These are phyloP conservation scores for Melanostoma scalare DNA, from an alignment of 2,888 invertebrate genomes.

Conservation along the genomic window DNA sequence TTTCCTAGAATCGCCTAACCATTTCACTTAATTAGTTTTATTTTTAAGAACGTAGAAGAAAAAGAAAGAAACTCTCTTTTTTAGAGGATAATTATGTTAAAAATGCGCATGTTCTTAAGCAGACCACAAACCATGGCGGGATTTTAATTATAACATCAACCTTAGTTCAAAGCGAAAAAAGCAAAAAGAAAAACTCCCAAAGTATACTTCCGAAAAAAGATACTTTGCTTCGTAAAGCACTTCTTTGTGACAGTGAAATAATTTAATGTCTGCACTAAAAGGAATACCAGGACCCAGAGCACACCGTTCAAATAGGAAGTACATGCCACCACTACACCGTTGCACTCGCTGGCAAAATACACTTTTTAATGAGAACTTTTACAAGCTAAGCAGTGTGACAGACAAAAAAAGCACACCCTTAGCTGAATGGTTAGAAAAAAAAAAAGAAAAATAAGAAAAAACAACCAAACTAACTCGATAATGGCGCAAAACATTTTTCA, in stretches of 20 bases:
- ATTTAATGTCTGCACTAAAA: constrained; percentile 66
- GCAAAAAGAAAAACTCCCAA: constrained; percentile 4
- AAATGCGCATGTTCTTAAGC: constrained; percentile 37
- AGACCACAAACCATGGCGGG: constrained; percentile 43
- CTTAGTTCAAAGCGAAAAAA: constrained; percentile 21
- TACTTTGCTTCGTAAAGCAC: constrained; percentile 57
- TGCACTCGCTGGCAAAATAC: constrained; percentile 38
- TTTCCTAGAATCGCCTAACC: background rate
- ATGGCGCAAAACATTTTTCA: constrained; percentile 63
- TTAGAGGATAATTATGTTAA: constrained; percentile 57
- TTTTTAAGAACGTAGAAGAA: background rate
- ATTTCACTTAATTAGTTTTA: constrained; percentile 2
- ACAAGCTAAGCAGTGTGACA: constrained; percentile 54
- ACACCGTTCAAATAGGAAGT: constrained; percentile 48
- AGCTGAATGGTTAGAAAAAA: background rate
- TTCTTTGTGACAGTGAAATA: constrained; percentile 66
- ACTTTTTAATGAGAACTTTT: constrained; percentile 67
- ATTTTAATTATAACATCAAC: constrained; percentile 71
- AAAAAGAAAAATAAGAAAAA: constrained; percentile 16
- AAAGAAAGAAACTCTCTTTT: background rate
- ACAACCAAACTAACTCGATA: constrained; percentile 20
- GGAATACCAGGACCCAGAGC: constrained; percentile 45
- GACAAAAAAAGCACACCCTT: constrained; percentile 25
- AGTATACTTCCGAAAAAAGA: constrained; percentile 25
- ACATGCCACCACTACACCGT: constrained; percentile 14